phyloP scores from a whole-genome alignment of 1,140 invertebrate species.

The Bradysia coprophila region DNA sequence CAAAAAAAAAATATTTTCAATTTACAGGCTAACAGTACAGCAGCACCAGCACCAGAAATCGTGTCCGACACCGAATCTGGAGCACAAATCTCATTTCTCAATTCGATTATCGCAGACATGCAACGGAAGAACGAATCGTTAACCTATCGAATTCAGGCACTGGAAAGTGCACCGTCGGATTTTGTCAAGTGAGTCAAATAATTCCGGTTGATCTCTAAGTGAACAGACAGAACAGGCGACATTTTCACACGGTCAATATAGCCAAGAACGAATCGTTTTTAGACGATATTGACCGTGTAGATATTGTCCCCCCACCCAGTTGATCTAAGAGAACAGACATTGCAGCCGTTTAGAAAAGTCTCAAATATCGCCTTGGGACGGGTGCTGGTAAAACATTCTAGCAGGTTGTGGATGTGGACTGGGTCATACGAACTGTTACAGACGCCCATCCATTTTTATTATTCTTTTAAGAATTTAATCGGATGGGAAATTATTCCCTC shows the following conservation, averaged over 20 bases:
- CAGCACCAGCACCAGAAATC: conserved; percentile 22
- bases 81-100: conserved; percentile 77
- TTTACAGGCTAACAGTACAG: no score
- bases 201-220: not conserved
- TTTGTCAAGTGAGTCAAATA: conserved; percentile 12
- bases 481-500: no score
- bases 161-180: conserved; percentile 44
- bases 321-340: no score
- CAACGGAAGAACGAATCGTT: conserved; percentile 80
- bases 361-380: no score
- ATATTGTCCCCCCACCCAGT: no score
- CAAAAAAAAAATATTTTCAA: no score
- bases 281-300: not conserved
- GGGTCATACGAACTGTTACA: no score
- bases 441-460: no score
- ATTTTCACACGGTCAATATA: not conserved
- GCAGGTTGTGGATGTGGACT: no score
- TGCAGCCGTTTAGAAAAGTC: no score
- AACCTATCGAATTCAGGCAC: conserved; percentile 52
- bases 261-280: not conserved
- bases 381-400: no score
- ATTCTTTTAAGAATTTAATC: no score
- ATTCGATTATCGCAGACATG: conserved; percentile 92
- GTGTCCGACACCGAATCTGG: not conserved
- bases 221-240: not conserved